phyloP scores from a whole-genome alignment of 2,113 vertebrate genomes.

The Regulus satrapa region DNA sequence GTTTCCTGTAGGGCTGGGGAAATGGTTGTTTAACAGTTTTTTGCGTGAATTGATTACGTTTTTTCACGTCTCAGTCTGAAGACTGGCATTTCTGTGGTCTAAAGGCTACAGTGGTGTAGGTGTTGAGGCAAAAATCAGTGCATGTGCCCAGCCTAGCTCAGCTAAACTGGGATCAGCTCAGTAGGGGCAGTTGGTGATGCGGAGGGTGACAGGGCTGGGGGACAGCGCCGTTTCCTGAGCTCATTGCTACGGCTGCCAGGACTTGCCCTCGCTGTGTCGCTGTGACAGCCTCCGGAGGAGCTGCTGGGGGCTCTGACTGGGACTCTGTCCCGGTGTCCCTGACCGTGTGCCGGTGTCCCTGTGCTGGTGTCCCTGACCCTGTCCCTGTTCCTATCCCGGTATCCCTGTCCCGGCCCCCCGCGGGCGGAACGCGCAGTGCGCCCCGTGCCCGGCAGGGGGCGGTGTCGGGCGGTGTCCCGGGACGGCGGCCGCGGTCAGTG shows the following conservation, averaged over 20 bases:
- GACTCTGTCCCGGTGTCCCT: neutral
- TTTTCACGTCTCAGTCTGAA: fast-evolving
- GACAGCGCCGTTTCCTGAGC: fast-evolving
- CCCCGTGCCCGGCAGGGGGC: neutral
- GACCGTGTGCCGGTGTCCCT: no score
- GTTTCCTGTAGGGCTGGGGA: neutral
- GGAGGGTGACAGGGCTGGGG: no score
- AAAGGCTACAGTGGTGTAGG: neutral
- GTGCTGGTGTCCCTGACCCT: neutral
- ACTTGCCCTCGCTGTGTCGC: neutral
- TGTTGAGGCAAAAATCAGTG: neutral
- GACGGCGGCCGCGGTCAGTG: neutral
- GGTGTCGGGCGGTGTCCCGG: neutral
- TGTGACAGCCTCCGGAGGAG: neutral
- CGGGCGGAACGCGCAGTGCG: neutral
- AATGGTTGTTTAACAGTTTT: fast-evolving
- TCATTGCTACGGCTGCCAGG: fast-evolving
- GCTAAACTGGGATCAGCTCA: neutral
- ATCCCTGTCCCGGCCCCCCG: neutral
- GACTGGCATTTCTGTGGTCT: neutral
- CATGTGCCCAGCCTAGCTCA: fast-evolving
- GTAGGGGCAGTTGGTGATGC: neutral
- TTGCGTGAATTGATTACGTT: fast-evolving
- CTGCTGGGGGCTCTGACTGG: neutral
- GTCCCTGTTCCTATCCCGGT: neutral